Evolutionary conservation across 2,888 invertebrate species (phyloP).

Genomic region (Megastigmus dorsalis): DNA sequence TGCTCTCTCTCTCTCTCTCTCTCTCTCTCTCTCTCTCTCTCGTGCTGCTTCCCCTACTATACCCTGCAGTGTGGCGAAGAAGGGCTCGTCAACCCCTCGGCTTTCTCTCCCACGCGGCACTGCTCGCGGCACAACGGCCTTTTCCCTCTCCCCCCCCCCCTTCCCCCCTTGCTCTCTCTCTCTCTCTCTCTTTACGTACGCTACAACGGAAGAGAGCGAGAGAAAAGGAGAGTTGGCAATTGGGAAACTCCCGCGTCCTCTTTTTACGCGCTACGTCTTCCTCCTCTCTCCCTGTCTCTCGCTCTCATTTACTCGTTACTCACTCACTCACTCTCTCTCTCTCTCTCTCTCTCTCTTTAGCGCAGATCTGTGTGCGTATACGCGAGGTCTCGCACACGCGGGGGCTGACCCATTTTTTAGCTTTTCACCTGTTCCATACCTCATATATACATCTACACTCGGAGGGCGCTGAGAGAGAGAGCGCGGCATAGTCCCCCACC

Average conservation of each 20-base stretch:
- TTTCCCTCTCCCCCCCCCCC: no score
- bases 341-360: constrained; percentile 3
- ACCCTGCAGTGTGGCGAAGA: background rate
- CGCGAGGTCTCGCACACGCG: background rate
- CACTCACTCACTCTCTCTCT: background rate
- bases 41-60: background rate
- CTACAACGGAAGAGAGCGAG: background rate
- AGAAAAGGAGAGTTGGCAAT: constrained; percentile 2
- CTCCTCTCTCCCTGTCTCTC: background rate
- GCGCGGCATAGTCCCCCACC: no score
- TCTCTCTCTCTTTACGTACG: no score
- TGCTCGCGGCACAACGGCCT: no score
- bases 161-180: no score
- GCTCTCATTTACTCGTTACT: constrained; percentile 29
- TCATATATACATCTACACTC: constrained; percentile 3
- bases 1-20: constrained; percentile 19
- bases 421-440: constrained; percentile 53
- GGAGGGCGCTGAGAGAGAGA: no score
- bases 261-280: no score
- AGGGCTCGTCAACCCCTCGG: no score
- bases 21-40: background rate
- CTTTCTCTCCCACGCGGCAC: no score
- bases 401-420: constrained; percentile 53
- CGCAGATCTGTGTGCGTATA: background rate
- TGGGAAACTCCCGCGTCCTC: no score